Percentiles rank a stretch among this genome's conserved stretches.
phyloP scores from a whole-genome alignment of 2,797 vertebrate genomes.

The Thamnophis elegans region DNA sequence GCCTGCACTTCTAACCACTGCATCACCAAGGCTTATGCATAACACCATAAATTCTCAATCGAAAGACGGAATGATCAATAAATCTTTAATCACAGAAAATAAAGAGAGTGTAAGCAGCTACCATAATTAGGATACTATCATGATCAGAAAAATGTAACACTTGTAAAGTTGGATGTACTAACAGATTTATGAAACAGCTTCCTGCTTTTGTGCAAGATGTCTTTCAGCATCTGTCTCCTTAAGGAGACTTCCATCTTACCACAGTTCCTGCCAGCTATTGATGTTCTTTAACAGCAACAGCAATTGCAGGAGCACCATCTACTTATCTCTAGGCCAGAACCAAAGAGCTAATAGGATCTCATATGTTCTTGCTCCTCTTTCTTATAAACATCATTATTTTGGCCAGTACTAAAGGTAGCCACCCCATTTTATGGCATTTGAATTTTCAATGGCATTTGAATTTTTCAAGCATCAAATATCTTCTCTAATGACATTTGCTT shows the following conservation, averaged over 20 bases:
- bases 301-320: neutral
- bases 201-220: neutral
- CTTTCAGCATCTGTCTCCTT: neutral
- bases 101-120: neutral
- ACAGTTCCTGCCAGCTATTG: neutral
- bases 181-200: neutral
- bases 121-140: neutral
- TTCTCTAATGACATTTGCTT: neutral
- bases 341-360: neutral
- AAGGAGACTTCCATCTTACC: neutral
- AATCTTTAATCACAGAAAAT: neutral
- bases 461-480: neutral
- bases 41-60: neutral
- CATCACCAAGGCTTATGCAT: neutral
- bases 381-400: neutral
- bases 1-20: too few relatives aligned
- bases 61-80: neutral
- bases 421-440: neutral
- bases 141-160: neutral
- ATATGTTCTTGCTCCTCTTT: neutral
- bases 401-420: neutral
- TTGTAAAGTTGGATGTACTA: neutral
- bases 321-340: neutral
- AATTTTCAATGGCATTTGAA: neutral
- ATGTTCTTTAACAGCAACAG: neutral